A percentile compares a stretch with the other conserved stretches of the same genome.
These are phyloP conservation scores for Sylvicola cinctus DNA, from an alignment of 2,888 invertebrate species.

Conservation along the genomic window DNA sequence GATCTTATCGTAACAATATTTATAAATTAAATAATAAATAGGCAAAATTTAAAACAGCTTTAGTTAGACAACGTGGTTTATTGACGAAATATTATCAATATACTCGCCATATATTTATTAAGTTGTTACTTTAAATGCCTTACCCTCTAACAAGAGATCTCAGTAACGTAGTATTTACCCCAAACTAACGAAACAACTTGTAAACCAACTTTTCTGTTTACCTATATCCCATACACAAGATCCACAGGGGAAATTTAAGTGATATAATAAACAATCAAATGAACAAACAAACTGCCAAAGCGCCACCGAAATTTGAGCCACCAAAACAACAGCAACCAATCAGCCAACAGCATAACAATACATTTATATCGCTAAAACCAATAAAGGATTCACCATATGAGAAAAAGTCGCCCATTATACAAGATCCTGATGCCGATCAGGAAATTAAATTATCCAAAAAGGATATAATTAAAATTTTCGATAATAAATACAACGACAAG, in stretches of 20 bases:
- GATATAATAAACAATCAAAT: slow-evolving; percentile 23
- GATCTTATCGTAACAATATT: too few species aligned
- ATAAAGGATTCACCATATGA: slow-evolving; percentile 2
- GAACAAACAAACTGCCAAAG: slow-evolving; percentile 14
- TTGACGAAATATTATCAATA: too few species aligned
- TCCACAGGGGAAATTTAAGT: slow-evolving; percentile 23
- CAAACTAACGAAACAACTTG: too few species aligned
- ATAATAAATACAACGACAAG: slow-evolving; percentile 26
- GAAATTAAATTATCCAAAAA: slow-evolving; percentile 22
- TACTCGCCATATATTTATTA: too few species aligned
- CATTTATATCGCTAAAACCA: not conserved
- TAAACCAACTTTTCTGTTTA: too few species aligned
- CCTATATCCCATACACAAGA: too few species aligned
- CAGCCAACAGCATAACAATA: not conserved
- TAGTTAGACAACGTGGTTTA: too few species aligned
- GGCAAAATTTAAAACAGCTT: too few species aligned
- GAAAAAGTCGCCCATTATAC: slow-evolving; percentile 1
- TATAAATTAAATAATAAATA: too few species aligned
- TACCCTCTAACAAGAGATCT: too few species aligned
- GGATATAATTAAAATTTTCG: slow-evolving; percentile 41
- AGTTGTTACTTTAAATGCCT: too few species aligned
- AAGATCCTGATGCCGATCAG: slow-evolving; percentile 6
- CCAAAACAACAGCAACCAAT: slow-evolving; percentile 1
- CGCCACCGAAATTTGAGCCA: not conserved
- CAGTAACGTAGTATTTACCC: too few species aligned